These are phyloP conservation scores for Synergus itoensis DNA, from an alignment of 2,888 invertebrate species.

Conservation along the genomic window DNA sequence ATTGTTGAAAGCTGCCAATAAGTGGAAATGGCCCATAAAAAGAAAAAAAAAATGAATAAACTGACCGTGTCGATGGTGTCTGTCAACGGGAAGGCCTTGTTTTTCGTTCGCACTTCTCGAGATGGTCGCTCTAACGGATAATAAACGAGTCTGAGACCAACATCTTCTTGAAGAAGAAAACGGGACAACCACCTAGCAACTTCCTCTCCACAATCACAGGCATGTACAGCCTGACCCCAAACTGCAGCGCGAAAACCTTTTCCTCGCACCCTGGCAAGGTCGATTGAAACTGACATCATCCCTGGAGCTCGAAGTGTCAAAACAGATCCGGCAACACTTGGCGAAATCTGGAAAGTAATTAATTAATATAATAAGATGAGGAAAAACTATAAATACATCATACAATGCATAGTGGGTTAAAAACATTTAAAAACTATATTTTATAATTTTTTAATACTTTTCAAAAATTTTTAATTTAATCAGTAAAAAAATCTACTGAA, in stretches of 20 bases:
- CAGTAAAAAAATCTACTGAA: too few relatives aligned
- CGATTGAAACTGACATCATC: constrained; percentile 80
- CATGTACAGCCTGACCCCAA: constrained; percentile 81
- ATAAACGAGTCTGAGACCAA: constrained; percentile 81
- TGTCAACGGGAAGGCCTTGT: constrained; percentile 68
- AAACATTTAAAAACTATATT: too few relatives aligned
- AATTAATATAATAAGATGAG: too few relatives aligned
- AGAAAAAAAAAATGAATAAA: constrained; percentile 28
- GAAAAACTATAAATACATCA: too few relatives aligned
- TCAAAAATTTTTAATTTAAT: too few relatives aligned
- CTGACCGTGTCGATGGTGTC: constrained; percentile 67
- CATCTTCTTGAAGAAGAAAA: constrained; percentile 79
- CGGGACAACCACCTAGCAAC: constrained; percentile 87
- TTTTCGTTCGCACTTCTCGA: constrained; percentile 67
- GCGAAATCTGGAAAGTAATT: constrained; percentile 72
- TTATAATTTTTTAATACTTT: too few relatives aligned
- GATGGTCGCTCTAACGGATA: constrained; percentile 79
- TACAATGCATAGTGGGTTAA: too few relatives aligned
- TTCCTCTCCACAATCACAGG: constrained; percentile 86
- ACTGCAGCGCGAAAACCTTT: constrained; percentile 79
- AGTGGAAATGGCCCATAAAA: not conserved
- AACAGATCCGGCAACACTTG: constrained; percentile 79
- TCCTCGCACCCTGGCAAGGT: constrained; percentile 77
- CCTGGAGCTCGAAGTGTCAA: constrained; percentile 80
- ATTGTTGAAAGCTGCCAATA: not conserved